Evolutionary conservation across 2,113 vertebrate genomes (phyloP).

Genomic region (Heptranchias perlo): DNA sequence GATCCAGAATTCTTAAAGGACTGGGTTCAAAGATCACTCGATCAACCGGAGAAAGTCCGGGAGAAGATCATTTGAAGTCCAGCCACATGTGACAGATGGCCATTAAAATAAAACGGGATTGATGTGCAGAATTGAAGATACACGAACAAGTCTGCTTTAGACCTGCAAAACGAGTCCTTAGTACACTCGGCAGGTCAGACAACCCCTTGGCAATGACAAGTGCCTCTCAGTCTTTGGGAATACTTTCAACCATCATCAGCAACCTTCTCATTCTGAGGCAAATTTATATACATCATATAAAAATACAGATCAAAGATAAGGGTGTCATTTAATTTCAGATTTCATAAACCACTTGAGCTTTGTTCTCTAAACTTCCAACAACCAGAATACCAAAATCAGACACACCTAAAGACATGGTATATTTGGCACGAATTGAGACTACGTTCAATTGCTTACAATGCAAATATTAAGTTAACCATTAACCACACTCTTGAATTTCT

Average conservation of each 20-base stretch:
- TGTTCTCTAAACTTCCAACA: conserved; percentile 25
- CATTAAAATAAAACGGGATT: neutral
- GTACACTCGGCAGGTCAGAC: neutral
- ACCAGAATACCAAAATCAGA: neutral
- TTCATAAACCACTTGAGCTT: neutral
- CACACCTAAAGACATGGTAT: neutral
- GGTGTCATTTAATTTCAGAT: neutral
- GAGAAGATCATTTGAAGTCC: neutral
- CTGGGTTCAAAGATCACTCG: neutral
- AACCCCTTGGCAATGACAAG: neutral
- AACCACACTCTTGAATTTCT: neutral
- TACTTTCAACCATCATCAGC: neutral
- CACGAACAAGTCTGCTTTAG: neutral
- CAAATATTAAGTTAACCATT: neutral
- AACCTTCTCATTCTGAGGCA: neutral
- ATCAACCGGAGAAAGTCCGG: neutral
- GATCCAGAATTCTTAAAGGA: neutral
- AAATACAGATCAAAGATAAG: neutral
- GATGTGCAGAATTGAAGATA: neutral
- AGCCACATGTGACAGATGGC: neutral
- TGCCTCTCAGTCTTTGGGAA: neutral
- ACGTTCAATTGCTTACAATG: neutral
- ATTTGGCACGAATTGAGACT: neutral
- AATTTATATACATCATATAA: neutral
- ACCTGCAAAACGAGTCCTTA: neutral